Evolutionary conservation across 1,140 invertebrate species (phyloP), one percentile per base, ranked within the genome.

Genomic region (Melipona quadrifasciata): DNA sequence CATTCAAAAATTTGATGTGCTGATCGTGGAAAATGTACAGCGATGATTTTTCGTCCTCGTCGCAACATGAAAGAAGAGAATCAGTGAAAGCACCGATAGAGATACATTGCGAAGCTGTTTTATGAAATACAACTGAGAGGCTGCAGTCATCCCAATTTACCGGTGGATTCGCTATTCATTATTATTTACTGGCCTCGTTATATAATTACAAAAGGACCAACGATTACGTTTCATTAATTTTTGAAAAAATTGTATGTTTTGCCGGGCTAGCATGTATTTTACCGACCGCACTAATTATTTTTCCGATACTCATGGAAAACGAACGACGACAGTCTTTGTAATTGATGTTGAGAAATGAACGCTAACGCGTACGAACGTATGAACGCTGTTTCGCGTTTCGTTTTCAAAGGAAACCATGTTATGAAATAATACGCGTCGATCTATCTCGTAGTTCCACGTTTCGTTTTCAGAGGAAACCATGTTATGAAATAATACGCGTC

Each of bases 41-140:
- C 51, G 75, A 64, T 47, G 58, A 87, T 70, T 67, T 86, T 71
- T 86, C 72, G 39, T 80, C 57, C 51, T 58, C 39, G 19, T 21
- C 31, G 80, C 14, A 39, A 55, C 80, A 58, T 82, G 75, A 82
- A 81, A 65, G 61, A 65, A 27, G 11, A 31, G 19, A 53, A 16
- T 10, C 2, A 24, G 10, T 6, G 21, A 17, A 31, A 65, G 27
- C 19, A 51, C n/a, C 71, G 34, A 4, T 11, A 24, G 55, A 58
- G 51, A 64, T 51, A 47, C 61, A 71, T 10, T 74, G 47, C 75
- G 65, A 82, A 82, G n/a, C 47, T 57, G 21, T 75, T 82, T 82
- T 82, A 82, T 12, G 80, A 73, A 58, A 1, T 39, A 34, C 57
- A 21, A 17, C 3, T 47, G 14, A 27, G n/a, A n/a, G 24, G 19